Evolutionary conservation across 2,113 vertebrate species (phyloP).

Genomic region (Eurystomus gularis): DNA sequence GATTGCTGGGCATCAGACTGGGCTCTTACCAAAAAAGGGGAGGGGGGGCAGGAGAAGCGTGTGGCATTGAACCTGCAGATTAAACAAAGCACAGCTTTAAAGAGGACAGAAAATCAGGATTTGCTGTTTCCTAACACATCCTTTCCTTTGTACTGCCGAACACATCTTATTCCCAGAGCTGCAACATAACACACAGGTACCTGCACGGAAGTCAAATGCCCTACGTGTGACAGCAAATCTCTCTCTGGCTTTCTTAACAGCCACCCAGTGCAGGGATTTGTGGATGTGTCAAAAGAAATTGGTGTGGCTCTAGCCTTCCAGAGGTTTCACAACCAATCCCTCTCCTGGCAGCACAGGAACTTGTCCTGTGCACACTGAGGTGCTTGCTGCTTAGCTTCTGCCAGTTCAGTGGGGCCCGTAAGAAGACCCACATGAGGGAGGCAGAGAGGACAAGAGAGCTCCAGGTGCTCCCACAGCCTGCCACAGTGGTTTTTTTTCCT

Average conservation of each 20-base stretch:
- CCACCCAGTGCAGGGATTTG: neutral
- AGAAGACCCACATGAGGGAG: neutral
- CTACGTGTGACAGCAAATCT: neutral
- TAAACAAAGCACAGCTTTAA: neutral
- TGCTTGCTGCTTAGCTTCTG: neutral
- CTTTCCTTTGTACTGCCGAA: neutral
- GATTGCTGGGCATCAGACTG: neutral
- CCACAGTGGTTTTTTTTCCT: neutral
- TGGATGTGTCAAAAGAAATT: neutral
- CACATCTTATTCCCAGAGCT: neutral
- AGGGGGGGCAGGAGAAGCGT: neutral
- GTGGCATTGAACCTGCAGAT: neutral
- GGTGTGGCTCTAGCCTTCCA: neutral
- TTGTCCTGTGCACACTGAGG: neutral
- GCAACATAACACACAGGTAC: rapidly evolving
- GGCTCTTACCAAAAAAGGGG: neutral
- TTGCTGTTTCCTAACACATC: neutral
- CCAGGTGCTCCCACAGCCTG: neutral
- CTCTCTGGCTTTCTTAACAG: neutral
- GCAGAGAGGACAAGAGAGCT: neutral
- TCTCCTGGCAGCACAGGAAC: neutral
- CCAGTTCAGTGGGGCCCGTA: neutral
- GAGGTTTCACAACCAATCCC: neutral
- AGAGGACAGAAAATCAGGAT: neutral
- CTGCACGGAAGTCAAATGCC: neutral